Evolutionary conservation across 2,113 vertebrate species (phyloP), one percentile per base, ranked within the genome.

Genomic region (Dicaeum eximium): DNA sequence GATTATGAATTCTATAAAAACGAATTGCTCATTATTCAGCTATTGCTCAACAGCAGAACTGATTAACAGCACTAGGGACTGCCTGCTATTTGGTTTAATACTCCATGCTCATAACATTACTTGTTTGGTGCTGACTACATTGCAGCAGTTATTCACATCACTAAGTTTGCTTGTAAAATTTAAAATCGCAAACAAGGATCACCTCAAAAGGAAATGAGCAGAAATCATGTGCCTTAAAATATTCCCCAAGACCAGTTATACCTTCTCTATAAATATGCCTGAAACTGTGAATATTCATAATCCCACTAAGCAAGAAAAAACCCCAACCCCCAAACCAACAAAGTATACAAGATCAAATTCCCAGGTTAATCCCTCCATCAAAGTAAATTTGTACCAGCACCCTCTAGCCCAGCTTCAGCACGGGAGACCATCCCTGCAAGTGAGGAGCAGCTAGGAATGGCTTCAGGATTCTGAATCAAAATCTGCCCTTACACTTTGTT

Each of bases 1-100:
- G 51, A 82, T 88, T 92, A 97, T 92, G 73, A 90, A 92, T 88
- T 73, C 82, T 77, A 13, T 40, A 74, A 77, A 94, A 94, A 93
- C 53, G 31, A 94, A 80, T 83, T 58, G 58, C 74, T 87, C 71
- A 73, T 80, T 50, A 77, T 70, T 83, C 61, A 72, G 78, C 62
- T 65, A 81, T 23, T 86, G 70, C 72, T 88, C 71, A 77, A 24
- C 30, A 70, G 80, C 57, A 72, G 73, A 78, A 78, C 24, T 80
- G 81, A 95, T 77, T 66, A 71, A 71, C 35, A 94, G 60, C 85
- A 90, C 15, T 17, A 44, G 66, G 38, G 38, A 85, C 60, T 51
- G 80, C 16, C 62, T 95, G 58, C 50, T 74, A 42, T 62, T 93
- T 44, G 50, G 57, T 80, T 73, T 94, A 87, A 87, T 42, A 24